These are phyloP conservation scores for Clangula hyemalis DNA, from an alignment of 2,797 vertebrate genomes.

Conservation along the genomic window DNA sequence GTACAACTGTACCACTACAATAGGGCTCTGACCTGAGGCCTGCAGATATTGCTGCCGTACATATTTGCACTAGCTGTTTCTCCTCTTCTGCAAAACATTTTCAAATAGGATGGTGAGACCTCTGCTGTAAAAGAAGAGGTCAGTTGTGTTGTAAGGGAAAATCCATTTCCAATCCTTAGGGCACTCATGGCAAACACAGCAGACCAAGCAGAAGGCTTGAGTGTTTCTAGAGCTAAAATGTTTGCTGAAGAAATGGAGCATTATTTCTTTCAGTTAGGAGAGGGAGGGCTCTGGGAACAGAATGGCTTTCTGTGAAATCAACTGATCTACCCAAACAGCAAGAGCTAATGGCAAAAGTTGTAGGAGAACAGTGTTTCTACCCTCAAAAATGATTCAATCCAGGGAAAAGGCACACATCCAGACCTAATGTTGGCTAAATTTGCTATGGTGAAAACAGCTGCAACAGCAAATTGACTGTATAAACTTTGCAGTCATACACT, in stretches of 20 bases:
- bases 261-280: background rate
- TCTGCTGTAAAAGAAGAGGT: background rate
- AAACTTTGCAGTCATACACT: background rate
- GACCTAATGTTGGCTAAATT: background rate
- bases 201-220: background rate
- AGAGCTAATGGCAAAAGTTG: background rate
- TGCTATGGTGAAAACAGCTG: background rate
- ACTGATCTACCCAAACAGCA: background rate
- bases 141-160: background rate
- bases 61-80: fast-evolving
- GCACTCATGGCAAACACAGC: background rate
- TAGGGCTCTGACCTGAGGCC: background rate
- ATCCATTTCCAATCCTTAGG: background rate
- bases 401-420: background rate
- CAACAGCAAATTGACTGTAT: background rate
- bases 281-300: background rate
- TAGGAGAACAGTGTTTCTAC: background rate
- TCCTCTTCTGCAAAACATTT: fast-evolving
- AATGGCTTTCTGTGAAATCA: background rate
- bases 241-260: background rate
- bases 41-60: background rate
- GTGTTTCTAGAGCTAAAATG: background rate
- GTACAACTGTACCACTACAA: background rate
- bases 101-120: background rate
- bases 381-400: background rate